A percentile compares a stretch with the other conserved stretches of the same genome.
phyloP scores from a whole-genome alignment of 2,113 vertebrate species.

The Hyperopisus bebe region DNA sequence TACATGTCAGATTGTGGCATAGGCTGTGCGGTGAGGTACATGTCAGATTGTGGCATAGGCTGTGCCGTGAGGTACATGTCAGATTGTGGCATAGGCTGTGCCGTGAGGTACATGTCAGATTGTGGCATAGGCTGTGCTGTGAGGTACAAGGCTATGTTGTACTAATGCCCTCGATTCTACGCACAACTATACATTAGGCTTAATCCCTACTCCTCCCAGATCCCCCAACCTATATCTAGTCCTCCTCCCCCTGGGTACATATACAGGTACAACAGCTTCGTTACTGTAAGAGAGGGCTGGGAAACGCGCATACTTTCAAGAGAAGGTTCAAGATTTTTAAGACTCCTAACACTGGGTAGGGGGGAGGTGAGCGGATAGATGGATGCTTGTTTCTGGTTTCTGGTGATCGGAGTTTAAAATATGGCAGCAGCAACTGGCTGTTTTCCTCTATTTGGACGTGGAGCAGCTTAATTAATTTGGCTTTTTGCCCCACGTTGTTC shows the following conservation, averaged over 20 bases:
- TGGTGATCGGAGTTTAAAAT: too few species aligned
- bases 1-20: background rate
- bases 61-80: background rate
- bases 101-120: too few species aligned
- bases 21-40: too few species aligned
- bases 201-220: background rate
- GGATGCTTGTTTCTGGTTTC: background rate
- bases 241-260: background rate
- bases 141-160: too few species aligned
- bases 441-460: too few species aligned
- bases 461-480: background rate
- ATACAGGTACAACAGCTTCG: background rate
- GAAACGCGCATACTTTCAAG: constrained; percentile 3
- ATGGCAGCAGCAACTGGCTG: too few species aligned
- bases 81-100: background rate
- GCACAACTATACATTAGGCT: background rate
- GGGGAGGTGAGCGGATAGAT: background rate
- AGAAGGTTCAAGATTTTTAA: background rate
- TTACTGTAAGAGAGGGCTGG: background rate
- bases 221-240: background rate
- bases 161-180: too few species aligned
- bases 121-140: too few species aligned
- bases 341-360: background rate
- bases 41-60: too few species aligned
- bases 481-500: background rate